A percentile compares a stretch with the other conserved stretches of the same genome.
These are phyloP conservation scores for Trinorchestia longiramus DNA, from an alignment of 1,140 invertebrate genomes.

Conservation along the genomic window DNA sequence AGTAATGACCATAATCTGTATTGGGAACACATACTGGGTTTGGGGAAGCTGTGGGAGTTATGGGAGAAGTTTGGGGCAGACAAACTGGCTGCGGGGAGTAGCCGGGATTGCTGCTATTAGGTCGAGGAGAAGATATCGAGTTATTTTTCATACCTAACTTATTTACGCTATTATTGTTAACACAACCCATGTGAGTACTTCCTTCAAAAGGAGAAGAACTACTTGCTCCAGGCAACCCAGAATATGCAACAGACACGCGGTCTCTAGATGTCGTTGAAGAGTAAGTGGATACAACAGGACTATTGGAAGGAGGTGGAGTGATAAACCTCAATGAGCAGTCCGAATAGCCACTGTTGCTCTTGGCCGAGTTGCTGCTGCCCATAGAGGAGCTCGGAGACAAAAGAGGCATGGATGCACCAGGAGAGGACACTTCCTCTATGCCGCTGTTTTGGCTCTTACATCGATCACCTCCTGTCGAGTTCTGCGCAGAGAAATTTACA, in stretches of 20 bases:
- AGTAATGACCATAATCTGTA: conserved; percentile 29
- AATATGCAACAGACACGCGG: not conserved
- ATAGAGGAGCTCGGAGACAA: conserved; percentile 22
- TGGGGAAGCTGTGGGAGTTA: conserved; percentile 43
- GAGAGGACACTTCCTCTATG: not conserved
- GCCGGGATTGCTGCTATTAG: conserved; percentile 7
- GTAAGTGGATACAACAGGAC: conserved; percentile 15
- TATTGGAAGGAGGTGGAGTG: conserved; percentile 36
- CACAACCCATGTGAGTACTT: not conserved
- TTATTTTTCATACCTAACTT: not conserved
- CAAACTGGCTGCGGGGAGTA: conserved; percentile 17
- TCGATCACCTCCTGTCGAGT: not conserved
- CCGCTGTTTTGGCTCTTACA: conserved; percentile 14
- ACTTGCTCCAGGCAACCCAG: not conserved
- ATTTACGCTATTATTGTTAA: not conserved
- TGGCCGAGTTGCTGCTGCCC: not conserved
- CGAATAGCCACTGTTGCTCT: conserved; percentile 7
- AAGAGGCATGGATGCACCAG: conserved; percentile 5
- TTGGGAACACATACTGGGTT: not conserved
- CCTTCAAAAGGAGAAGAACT: not conserved
- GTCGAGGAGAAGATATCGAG: not conserved
- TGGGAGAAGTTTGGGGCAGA: conserved; percentile 35
- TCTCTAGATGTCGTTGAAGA: not conserved
- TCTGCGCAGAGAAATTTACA: not conserved
- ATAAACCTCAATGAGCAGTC: conserved; percentile 28